Conservation (phyloP, 1,140 invertebrate genomes). For the Drosophila auraria region DNA sequence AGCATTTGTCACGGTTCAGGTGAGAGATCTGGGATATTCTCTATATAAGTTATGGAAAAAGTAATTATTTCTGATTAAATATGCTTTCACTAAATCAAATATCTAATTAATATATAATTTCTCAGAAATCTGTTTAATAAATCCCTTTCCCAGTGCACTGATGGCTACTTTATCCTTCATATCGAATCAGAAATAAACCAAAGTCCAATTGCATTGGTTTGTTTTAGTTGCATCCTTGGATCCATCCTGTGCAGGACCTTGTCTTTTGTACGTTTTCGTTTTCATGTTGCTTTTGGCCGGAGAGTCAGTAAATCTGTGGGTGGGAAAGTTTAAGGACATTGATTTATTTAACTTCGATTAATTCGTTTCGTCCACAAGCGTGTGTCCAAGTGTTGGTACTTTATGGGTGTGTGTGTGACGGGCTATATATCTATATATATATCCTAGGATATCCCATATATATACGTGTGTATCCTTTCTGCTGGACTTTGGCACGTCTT, state of each 20-base stretch:
- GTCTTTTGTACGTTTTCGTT: slow-evolving; percentile 1
- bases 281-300: slow-evolving; percentile 7
- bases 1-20: slow-evolving; percentile 60
- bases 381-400: slow-evolving; percentile 34
- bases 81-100: no score
- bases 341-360: slow-evolving; percentile 85
- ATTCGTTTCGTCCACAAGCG: slow-evolving; percentile 69
- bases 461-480: slow-evolving; percentile 39
- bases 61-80: no score
- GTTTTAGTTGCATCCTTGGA: slow-evolving; percentile 29
- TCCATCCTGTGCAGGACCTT: slow-evolving; percentile 7
- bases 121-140: neutral
- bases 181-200: slow-evolving; percentile 19
- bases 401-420: slow-evolving; percentile 11
- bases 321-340: slow-evolving; percentile 77
- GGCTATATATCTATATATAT: slow-evolving; percentile 16
- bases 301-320: slow-evolving; percentile 67
- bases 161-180: slow-evolving; percentile 1
- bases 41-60: neutral
- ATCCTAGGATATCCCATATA: slow-evolving; percentile 23
- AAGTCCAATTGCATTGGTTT: slow-evolving; percentile 17
- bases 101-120: neutral
- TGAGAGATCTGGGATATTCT: neutral
- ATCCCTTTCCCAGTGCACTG: neutral
- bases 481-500: slow-evolving; percentile 76